Evolutionary conservation across 2,888 invertebrate species (phyloP).

Genomic region (Andrena hattorfiana): DNA sequence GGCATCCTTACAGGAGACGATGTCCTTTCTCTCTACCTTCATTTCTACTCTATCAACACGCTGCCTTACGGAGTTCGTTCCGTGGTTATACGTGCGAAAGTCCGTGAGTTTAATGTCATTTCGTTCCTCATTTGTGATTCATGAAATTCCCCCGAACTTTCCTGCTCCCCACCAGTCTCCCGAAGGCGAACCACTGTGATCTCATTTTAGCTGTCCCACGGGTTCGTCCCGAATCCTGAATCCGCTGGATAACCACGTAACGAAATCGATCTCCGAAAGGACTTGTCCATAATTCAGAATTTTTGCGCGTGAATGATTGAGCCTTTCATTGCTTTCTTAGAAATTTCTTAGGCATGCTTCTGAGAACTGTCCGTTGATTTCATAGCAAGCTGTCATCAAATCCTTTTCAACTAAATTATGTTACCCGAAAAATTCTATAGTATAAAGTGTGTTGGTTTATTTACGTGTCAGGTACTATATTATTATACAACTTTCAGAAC

Average conservation of each 20-base stretch:
- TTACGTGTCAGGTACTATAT: too few species aligned
- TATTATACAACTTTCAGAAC: too few species aligned
- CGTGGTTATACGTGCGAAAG: slow-evolving; percentile 70
- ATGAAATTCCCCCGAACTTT: slow-evolving; percentile 76
- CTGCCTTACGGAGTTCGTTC: slow-evolving; percentile 65
- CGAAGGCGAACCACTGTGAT: slow-evolving; percentile 71
- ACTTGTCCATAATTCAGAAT: slow-evolving; percentile 49
- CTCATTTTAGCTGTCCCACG: slow-evolving; percentile 74
- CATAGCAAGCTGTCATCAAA: not conserved
- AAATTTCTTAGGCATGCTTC: not conserved
- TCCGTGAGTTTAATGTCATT: slow-evolving; percentile 76
- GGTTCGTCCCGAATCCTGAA: slow-evolving; percentile 65
- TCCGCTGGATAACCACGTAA: slow-evolving; percentile 66
- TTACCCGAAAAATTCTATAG: not conserved
- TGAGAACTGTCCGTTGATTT: not conserved
- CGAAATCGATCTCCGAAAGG: slow-evolving; percentile 64
- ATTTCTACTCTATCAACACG: slow-evolving; percentile 55
- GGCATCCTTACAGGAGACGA: slow-evolving; percentile 41
- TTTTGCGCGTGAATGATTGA: slow-evolving; percentile 32
- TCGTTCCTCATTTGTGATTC: slow-evolving; percentile 78
- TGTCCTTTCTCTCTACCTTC: slow-evolving; percentile 33
- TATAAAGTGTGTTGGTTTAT: not conserved
- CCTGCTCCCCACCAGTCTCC: slow-evolving; percentile 53
- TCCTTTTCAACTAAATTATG: not conserved
- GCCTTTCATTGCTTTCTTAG: not conserved